phyloP scores from a whole-genome alignment of 2,888 invertebrate genomes.

The Uloborus plumipes region DNA sequence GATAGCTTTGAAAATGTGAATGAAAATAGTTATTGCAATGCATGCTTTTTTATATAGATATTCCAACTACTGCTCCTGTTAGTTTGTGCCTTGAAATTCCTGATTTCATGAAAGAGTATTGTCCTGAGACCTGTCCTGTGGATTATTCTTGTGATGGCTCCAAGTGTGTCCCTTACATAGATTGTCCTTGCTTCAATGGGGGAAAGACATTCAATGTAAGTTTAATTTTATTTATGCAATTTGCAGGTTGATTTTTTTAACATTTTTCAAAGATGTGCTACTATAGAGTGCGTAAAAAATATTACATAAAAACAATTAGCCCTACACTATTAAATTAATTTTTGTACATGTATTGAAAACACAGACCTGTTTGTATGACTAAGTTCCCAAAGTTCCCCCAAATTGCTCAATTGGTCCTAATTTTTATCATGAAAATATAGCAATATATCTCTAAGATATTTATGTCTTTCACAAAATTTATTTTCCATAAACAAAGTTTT shows the following conservation, averaged over 20 bases:
- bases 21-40: too few species aligned
- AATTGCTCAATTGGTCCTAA: too few species aligned
- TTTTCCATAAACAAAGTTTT: too few species aligned
- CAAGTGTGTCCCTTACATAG: constrained; percentile 79
- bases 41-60: too few species aligned
- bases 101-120: constrained; percentile 68
- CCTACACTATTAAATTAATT: neutral
- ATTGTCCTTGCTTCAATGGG: constrained; percentile 80
- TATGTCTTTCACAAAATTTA: too few species aligned
- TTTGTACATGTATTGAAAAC: neutral
- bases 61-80: too few species aligned
- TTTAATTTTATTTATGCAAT: too few species aligned
- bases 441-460: too few species aligned
- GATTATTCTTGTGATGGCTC: constrained; percentile 81
- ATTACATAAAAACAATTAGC: neutral
- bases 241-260: neutral
- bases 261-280: neutral
- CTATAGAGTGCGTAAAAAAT: neutral
- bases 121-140: constrained; percentile 73
- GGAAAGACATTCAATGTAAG: constrained; percentile 66
- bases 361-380: too few species aligned
- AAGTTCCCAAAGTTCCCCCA: too few species aligned
- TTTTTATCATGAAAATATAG: too few species aligned
- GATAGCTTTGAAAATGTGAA: too few species aligned
- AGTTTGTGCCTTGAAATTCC: constrained; percentile 70